Base-by-base conservation (phyloP, 2,113 vertebrate species). In the Siniperca knerii region DNA sequence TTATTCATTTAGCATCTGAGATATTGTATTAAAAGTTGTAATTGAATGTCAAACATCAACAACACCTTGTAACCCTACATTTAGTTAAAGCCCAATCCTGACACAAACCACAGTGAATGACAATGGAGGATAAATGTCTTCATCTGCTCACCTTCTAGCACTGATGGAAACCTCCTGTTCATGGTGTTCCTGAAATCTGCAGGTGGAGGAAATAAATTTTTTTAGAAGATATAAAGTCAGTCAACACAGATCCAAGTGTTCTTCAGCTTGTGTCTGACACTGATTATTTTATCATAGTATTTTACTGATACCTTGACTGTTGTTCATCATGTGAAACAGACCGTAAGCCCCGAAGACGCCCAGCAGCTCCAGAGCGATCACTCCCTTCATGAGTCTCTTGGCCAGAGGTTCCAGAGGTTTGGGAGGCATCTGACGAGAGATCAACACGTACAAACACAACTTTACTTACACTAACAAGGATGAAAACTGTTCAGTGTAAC, bases 181-280 rank as follows among this genome's bases (percentile, higher is more conserved):
- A 97, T 92, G 55, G 93, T 96, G 60, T 85, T 84, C 77, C 97
- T 96, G 93, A 97, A 97, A 87, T 97, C 97, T 97, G 91, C 29
- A 70, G 54, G n/a, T 3, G 11, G 1, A 8, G 61, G 35, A 65
- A 44, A 80, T 4, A 64, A 58, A 77, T 25, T 25, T 25, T 25
- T 25, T 25, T 13, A 46, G 35, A 57, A 9, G 21, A 40, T 8
- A 6, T 21, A n/a, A 52, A 37, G 44, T 25, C 16, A 10, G 6
- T 15, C 29, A 6, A 6, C 54, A 37, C 23, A n/a, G 11, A 10
- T n/a, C 7, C 3, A 1, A 35, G 2, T 21, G n/a, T 15, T 5
- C 5, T 20, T 48, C 8, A 42, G 11, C 3, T 29, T 4, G 4
- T 10, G 9, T 29, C 8, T 12, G 20, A 55, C 54, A 20, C 1